Conservation (phyloP, 2,888 invertebrate genomes). For the Vanessa cardui region DNA sequence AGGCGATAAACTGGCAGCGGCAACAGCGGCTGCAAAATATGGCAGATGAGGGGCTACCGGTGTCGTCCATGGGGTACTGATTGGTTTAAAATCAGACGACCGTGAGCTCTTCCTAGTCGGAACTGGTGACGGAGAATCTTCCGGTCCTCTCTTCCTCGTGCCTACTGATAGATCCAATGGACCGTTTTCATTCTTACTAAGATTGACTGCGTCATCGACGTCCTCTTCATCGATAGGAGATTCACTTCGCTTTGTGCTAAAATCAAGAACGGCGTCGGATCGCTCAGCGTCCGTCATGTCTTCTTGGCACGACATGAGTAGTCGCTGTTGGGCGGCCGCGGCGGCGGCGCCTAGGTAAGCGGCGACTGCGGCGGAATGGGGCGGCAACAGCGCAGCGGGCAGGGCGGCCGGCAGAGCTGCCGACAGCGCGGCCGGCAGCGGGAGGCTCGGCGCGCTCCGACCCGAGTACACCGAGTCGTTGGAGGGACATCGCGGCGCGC, state of each 20-base stretch:
- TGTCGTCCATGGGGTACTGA: constrained; percentile 90
- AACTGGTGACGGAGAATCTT: constrained; percentile 84
- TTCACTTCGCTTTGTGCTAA: constrained; percentile 88
- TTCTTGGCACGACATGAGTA: constrained; percentile 89
- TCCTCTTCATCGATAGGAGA: constrained; percentile 79
- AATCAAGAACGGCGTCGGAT: constrained; percentile 88
- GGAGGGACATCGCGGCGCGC: constrained; percentile 88
- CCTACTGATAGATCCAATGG: constrained; percentile 92
- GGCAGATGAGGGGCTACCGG: constrained; percentile 90
- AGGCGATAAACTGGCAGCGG: constrained; percentile 89
- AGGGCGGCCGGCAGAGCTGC: constrained; percentile 86
- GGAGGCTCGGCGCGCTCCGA: constrained; percentile 79
- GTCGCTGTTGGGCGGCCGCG: constrained; percentile 88
- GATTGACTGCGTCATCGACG: constrained; percentile 85
- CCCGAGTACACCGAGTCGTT: constrained; percentile 90
- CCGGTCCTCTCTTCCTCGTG: constrained; percentile 87
- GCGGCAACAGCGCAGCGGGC: constrained; percentile 87
- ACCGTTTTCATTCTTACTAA: constrained; percentile 87
- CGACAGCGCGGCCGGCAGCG: constrained; percentile 84
- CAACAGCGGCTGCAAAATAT: constrained; percentile 91
- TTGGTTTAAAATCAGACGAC: constrained; percentile 86
- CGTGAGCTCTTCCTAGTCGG: constrained; percentile 86
- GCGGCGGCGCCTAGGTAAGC: constrained; percentile 90
- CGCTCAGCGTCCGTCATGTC: constrained; percentile 85
- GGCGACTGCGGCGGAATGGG: constrained; percentile 92